phyloP scores from a whole-genome alignment of 1,140 invertebrate genomes.

The Drosophila tropicalis region DNA sequence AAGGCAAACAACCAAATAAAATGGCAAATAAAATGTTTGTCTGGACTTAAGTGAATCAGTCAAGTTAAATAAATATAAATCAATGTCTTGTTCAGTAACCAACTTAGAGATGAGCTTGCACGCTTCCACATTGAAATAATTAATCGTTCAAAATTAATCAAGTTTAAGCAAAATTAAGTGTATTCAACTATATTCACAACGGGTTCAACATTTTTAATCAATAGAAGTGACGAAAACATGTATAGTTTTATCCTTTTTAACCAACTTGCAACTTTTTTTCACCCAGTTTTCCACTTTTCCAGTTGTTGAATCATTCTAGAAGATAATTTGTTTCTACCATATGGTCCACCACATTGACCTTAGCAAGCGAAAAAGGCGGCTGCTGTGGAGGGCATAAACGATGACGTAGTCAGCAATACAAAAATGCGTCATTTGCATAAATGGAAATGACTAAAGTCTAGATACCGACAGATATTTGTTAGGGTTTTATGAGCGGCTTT shows the following conservation, averaged over 20 bases:
- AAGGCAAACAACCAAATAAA: constrained; percentile 5
- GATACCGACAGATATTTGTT: constrained; percentile 8
- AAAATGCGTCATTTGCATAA: constrained; percentile 60
- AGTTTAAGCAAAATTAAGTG: no score
- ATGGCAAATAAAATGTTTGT: background rate
- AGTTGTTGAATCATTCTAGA: background rate
- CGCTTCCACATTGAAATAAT: background rate
- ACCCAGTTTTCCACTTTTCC: constrained; percentile 5
- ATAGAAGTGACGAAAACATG: no score
- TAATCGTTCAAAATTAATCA: constrained; percentile 5
- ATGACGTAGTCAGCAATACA: constrained; percentile 51
- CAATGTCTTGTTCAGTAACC: background rate
- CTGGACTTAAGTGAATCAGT: constrained; percentile 8
- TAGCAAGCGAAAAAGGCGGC: constrained; percentile 21
- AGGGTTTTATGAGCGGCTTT: constrained; percentile 9
- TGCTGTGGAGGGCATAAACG: constrained; percentile 20
- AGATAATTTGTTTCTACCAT: background rate
- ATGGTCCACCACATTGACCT: constrained; percentile 48
- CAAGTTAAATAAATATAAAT: constrained; percentile 20
- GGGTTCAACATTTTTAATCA: no score
- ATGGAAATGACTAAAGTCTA: constrained; percentile 65
- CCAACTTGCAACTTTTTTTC: background rate
- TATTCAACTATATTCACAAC: no score
- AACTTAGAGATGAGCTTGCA: background rate
- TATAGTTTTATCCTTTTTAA: no score